These are phyloP conservation scores for Lasioglossum lativentre DNA, from an alignment of 2,888 invertebrate genomes.

Conservation along the genomic window DNA sequence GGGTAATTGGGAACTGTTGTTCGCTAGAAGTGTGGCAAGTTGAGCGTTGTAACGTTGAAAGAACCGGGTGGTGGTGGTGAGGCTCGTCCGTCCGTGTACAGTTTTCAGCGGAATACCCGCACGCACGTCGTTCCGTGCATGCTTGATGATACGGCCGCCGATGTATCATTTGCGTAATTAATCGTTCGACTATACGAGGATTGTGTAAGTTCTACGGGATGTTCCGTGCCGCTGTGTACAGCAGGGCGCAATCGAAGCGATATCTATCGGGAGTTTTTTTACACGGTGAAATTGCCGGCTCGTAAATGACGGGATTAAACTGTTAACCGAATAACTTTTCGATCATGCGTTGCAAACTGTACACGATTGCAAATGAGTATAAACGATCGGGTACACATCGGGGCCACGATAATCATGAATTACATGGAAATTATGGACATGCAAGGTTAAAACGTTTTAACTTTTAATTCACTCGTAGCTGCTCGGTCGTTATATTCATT, in stretches of 20 bases:
- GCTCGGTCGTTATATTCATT: not conserved
- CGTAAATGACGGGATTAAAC: slow-evolving; percentile 9
- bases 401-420: not conserved
- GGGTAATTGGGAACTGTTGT: slow-evolving; percentile 56
- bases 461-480: not conserved
- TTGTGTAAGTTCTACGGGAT: not conserved
- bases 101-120: slow-evolving; percentile 11
- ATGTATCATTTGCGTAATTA: slow-evolving; percentile 23
- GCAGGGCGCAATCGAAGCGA: not conserved
- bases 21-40: slow-evolving; percentile 42
- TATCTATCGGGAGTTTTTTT: not conserved
- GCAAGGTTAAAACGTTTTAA: not conserved
- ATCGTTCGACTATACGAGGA: not conserved
- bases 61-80: not conserved
- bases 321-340: slow-evolving; percentile 6
- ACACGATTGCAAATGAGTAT: not conserved
- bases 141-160: slow-evolving; percentile 4
- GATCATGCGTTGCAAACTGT: not conserved
- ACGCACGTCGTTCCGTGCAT: not conserved
- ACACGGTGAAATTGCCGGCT: not conserved
- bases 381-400: not conserved
- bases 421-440: not conserved
- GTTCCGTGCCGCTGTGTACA: not conserved
- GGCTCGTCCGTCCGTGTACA: not conserved
- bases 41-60: slow-evolving; percentile 21